phyloP scores from a whole-genome alignment of 2,797 vertebrate species.

The Scarus forsteni region DNA sequence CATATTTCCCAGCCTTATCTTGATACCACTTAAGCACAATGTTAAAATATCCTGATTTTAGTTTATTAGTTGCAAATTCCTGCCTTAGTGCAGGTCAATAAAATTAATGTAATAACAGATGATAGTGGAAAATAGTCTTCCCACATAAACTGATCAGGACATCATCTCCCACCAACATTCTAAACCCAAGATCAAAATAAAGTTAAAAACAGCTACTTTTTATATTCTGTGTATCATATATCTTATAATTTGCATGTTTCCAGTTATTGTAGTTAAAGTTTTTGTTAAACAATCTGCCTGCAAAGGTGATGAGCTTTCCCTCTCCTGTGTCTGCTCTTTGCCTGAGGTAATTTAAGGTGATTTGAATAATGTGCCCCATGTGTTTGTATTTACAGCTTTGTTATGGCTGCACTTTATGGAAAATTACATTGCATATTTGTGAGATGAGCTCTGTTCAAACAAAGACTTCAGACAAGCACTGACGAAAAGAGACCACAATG shows the following conservation, averaged over 20 bases:
- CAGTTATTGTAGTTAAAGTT: not conserved
- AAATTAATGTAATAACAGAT: conserved; percentile 1
- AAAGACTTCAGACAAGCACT: not conserved
- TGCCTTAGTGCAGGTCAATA: not conserved
- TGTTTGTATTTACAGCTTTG: conserved; percentile 21
- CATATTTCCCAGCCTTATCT: too few species aligned
- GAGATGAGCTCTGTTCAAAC: conserved; percentile 21
- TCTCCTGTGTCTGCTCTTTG: not conserved
- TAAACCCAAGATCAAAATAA: not conserved
- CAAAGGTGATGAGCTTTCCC: too few species aligned
- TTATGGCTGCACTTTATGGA: conserved; percentile 7
- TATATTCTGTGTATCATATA: too few species aligned
- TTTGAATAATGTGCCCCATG: not conserved
- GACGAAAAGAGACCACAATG: conserved; percentile 1
- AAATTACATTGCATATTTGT: conserved; percentile 24
- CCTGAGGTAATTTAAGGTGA: not conserved
- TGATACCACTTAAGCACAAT: not conserved
- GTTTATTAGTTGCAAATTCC: not conserved
- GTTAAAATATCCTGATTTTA: not conserved
- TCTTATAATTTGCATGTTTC: not conserved
- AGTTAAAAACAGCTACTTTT: not conserved
- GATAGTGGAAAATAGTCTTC: not conserved
- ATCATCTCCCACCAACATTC: not conserved
- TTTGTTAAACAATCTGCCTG: not conserved
- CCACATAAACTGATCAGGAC: not conserved